Percentiles rank a stretch among this genome's conserved stretches.
Evolutionary conservation across 2,888 invertebrate genomes (phyloP).

Genomic region (Hirtodrosophila trivittata): DNA sequence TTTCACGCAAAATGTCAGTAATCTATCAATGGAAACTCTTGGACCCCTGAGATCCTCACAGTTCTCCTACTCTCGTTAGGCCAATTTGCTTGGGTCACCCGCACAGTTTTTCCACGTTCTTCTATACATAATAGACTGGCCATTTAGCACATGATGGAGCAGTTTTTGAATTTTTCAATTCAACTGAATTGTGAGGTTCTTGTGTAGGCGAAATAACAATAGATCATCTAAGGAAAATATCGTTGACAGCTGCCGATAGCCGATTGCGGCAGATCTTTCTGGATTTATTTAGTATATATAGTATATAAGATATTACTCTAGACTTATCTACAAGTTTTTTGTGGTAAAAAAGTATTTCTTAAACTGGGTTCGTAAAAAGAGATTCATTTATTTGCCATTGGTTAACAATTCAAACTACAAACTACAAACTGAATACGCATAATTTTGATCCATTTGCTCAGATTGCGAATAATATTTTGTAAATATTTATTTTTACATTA

Average conservation of each 20-base stretch:
- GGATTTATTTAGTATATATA: constrained; percentile 15
- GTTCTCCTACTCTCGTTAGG: constrained; percentile 9
- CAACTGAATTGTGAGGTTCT: constrained; percentile 21
- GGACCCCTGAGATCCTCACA: constrained; percentile 4
- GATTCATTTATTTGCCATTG: constrained; percentile 38
- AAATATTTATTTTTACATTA: constrained; percentile 35
- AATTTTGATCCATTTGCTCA: constrained; percentile 76
- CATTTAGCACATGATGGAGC: constrained; percentile 77
- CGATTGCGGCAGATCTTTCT: neutral
- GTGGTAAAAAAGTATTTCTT: constrained; percentile 27
- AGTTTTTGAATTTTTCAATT: constrained; percentile 48
- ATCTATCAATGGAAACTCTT: constrained; percentile 60
- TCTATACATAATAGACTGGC: constrained; percentile 26
- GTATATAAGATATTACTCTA: constrained; percentile 25
- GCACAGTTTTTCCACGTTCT: constrained; percentile 54
- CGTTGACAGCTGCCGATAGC: constrained; percentile 12
- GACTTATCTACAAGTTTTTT: constrained; percentile 28
- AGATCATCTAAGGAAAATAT: constrained; percentile 38
- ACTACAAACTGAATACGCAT: constrained; percentile 16
- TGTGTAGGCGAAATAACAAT: constrained; percentile 24
- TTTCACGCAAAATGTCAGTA: constrained; percentile 61
- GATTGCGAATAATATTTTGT: constrained; percentile 44
- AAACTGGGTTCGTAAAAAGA: constrained; percentile 42
- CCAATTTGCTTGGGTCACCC: constrained; percentile 74
- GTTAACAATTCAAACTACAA: constrained; percentile 29